A percentile compares a stretch with the other conserved stretches of the same genome.
phyloP scores from a whole-genome alignment of 2,888 invertebrate species.

The Pachliopta kotzebuea region DNA sequence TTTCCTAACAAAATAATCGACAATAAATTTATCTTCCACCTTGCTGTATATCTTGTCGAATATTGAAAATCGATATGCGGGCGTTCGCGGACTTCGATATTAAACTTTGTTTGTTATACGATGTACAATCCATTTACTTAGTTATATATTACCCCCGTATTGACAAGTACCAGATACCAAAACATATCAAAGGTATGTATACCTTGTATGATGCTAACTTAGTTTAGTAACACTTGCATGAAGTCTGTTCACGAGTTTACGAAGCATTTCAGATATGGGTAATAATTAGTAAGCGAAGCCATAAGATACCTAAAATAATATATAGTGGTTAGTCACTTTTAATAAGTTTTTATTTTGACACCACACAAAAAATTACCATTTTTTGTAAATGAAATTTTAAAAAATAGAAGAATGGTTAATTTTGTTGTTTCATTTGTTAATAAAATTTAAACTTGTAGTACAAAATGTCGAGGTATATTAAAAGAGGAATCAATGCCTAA shows the following conservation, averaged over 20 bases:
- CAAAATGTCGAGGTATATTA: too few species aligned
- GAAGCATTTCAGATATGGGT: neutral
- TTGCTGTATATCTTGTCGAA: neutral
- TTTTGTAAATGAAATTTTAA: too few species aligned
- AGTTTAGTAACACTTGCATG: neutral
- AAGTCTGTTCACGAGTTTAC: neutral
- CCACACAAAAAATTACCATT: too few species aligned
- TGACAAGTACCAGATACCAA: neutral
- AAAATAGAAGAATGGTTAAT: too few species aligned
- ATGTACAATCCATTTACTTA: neutral
- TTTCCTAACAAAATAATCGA: conserved; percentile 1
- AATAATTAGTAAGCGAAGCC: too few species aligned
- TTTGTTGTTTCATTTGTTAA: too few species aligned
- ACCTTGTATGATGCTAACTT: neutral
- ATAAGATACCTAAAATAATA: too few species aligned
- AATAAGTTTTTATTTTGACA: too few species aligned
- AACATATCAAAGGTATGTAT: neutral
- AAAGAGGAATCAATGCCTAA: too few species aligned
- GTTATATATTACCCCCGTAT: neutral
- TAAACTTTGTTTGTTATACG: conserved; percentile 7
- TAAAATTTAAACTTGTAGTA: too few species aligned
- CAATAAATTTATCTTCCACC: neutral
- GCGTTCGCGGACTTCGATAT: conserved; percentile 4
- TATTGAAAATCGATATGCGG: conserved; percentile 14
- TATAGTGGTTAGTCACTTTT: too few species aligned